Evolutionary conservation across 2,888 invertebrate species (phyloP).

Genomic region (Cheiracanthium punctorium): DNA sequence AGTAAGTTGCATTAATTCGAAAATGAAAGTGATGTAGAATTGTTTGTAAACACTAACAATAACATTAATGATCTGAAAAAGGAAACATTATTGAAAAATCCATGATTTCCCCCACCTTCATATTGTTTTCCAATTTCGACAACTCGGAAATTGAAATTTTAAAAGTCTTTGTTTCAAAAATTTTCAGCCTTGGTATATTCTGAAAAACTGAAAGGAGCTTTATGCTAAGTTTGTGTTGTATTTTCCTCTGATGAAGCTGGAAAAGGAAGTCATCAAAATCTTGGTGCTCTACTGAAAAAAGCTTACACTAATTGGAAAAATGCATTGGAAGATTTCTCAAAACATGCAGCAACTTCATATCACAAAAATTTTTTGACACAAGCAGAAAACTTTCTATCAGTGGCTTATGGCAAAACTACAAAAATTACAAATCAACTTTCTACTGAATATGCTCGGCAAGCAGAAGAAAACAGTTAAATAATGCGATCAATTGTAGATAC

Average conservation of each 20-base stretch:
- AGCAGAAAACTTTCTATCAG: constrained; percentile 11
- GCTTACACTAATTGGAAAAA: constrained; percentile 4
- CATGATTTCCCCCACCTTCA: neutral
- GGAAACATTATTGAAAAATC: neutral
- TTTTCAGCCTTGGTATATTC: constrained; percentile 13
- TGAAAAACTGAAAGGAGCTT: neutral
- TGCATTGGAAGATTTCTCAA: neutral
- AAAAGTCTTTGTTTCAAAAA: neutral
- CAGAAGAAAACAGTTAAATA: neutral
- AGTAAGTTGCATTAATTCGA: too few relatives aligned
- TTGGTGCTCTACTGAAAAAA: neutral
- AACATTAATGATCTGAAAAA: neutral
- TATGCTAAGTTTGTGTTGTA: constrained; percentile 19
- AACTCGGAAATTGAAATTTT: neutral
- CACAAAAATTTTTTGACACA: neutral
- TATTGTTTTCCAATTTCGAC: neutral
- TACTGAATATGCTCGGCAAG: neutral
- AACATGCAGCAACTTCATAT: neutral
- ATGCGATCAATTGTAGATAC: neutral
- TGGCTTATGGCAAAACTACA: neutral
- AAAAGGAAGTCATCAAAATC: constrained; percentile 3
- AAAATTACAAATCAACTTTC: neutral
- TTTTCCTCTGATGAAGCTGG: neutral
- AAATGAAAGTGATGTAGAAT: too few relatives aligned
- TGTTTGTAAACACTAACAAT: too few relatives aligned